Evolutionary conservation across 2,888 invertebrate species (phyloP).

Genomic region (Esperia sulphurella): DNA sequence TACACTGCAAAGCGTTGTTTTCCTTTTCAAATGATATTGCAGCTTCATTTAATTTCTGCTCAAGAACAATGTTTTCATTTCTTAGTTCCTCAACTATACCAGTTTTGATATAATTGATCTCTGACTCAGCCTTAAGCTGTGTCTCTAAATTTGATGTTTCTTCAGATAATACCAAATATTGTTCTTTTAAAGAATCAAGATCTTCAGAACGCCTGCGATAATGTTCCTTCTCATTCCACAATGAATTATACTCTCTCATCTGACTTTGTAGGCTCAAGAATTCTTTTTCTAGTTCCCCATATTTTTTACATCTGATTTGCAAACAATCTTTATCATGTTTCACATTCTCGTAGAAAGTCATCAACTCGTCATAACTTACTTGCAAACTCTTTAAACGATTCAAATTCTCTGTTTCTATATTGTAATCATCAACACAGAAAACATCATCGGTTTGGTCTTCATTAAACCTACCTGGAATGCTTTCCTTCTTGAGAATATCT

Average conservation of each 20-base stretch:
- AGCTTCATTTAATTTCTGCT: constrained; percentile 53
- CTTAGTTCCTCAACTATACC: constrained; percentile 49
- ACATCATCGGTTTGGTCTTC: constrained; percentile 31
- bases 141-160: constrained; percentile 61
- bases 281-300: constrained; percentile 55
- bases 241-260: constrained; percentile 52
- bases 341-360: constrained; percentile 55
- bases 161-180: constrained; percentile 55
- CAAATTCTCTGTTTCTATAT: constrained; percentile 52
- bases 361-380: constrained; percentile 56
- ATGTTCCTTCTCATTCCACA: constrained; percentile 69
- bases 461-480: constrained; percentile 21
- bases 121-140: constrained; percentile 56
- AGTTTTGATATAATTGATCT: constrained; percentile 59
- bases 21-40: constrained; percentile 62
- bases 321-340: constrained; percentile 56
- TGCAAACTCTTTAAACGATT: constrained; percentile 60
- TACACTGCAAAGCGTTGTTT: constrained; percentile 64
- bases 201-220: constrained; percentile 57
- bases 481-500: constrained; percentile 55
- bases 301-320: constrained; percentile 43
- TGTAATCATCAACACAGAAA: constrained; percentile 32
- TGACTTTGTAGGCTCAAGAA: constrained; percentile 43
- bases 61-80: constrained; percentile 48
- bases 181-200: constrained; percentile 58